Percentiles rank a stretch among this genome's conserved stretches.
phyloP scores from a whole-genome alignment of 2,888 invertebrate species.

The Drosophila lacicola region DNA sequence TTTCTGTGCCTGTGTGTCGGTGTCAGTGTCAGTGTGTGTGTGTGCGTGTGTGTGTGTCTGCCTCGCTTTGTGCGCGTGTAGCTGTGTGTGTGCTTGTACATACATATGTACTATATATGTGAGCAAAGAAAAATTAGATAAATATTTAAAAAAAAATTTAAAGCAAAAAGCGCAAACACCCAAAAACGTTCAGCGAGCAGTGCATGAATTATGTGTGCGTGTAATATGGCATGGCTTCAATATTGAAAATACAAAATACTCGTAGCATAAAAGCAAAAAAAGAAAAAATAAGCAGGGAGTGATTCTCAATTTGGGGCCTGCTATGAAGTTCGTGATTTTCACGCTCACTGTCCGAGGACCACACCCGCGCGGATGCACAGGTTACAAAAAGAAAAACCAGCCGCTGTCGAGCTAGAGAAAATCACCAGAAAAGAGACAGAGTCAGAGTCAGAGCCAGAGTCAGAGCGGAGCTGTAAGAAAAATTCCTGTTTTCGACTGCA shows the following conservation, averaged over 20 bases:
- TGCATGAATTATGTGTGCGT: conserved; percentile 9
- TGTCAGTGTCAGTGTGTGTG: conserved; percentile 14
- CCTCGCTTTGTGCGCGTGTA: conserved; percentile 8
- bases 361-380: conserved; percentile 85
- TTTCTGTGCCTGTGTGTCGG: conserved; percentile 27
- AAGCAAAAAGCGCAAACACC: conserved; percentile 17
- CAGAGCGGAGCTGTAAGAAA: conserved; percentile 50
- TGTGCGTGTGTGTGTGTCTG: conserved; percentile 8
- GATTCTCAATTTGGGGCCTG: conserved; percentile 18
- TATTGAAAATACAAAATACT: conserved; percentile 26
- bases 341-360: conserved; percentile 75
- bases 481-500: conserved; percentile 67
- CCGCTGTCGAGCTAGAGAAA: conserved; percentile 48
- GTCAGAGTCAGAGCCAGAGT: conserved; percentile 10
- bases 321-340: conserved; percentile 46
- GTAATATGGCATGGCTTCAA: conserved; percentile 12
- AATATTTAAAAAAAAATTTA: conserved; percentile 14
- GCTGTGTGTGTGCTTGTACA: background rate
- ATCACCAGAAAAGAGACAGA: conserved; percentile 35
- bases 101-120: conserved; percentile 6
- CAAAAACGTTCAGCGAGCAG: conserved; percentile 15
- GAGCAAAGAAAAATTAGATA: conserved; percentile 30
- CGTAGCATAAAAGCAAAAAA: background rate
- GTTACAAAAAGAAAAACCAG: conserved; percentile 74
- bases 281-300: conserved; percentile 13